Base-by-base conservation (phyloP, 2,797 vertebrate species). In the Clarias laeviceps region DNA sequence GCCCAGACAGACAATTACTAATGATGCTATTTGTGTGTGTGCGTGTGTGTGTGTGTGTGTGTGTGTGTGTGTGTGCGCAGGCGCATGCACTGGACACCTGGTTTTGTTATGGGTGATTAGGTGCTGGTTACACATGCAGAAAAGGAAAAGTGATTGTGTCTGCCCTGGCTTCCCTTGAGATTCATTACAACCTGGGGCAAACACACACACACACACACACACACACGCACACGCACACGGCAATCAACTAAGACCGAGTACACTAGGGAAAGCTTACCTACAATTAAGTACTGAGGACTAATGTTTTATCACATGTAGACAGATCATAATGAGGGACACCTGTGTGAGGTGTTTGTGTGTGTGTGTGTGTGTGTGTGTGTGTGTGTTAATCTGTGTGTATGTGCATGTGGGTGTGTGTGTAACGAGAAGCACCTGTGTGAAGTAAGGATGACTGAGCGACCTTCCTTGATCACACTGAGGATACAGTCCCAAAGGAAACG, bases 401-500 rank as follows among this genome's bases (percentile, higher is more conserved):
- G 74, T 69, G 54, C 57, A 59, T 29, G 80, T 50, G 7, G 17
- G 62, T 62, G n/a, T 70, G 66, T 59, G 70, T 74, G 40, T 82
- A 76, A 61, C 82, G 77, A 45, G 59, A 5, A 37, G 69, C 86
- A 96, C 98, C 98, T 99, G 91, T 99, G 98, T 91, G 98, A 99
- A 8, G 98, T 99, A 22, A 99, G 97, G 34, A 99, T 95, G 73
- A 99, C 97, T 0, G 97, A 99, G 91, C 98, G 95, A 1, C 98
- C 97, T 87, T 99, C 97, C 91, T 96, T 98, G 91, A 99, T 95
- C 62, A 99, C 89, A 62, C 97, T 98, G n/a, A 99, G 93, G 89
- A 98, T 97, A 82, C 97, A 98, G 92, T 99, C 97, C 98, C 98
- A 99, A 82, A 99, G 88, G 93, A 99, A 99, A 65, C 98, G 95